Evolutionary conservation across 2,888 invertebrate genomes (phyloP).

Genomic region (Schizotus pectinicornis): DNA sequence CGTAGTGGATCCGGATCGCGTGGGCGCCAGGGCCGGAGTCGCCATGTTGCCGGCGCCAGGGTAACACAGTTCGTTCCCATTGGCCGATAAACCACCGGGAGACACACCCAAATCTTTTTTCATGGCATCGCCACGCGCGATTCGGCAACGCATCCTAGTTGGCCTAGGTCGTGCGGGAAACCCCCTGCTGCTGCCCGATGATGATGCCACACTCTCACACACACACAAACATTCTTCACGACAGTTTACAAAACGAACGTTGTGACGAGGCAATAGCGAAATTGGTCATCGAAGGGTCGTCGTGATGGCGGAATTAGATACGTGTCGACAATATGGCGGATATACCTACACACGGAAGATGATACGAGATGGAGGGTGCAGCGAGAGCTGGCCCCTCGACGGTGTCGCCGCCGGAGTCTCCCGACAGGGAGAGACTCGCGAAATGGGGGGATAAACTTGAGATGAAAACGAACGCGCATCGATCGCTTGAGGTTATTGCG

Average conservation of each 20-base stretch:
- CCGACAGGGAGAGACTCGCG: background rate
- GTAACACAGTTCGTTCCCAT: constrained; percentile 24
- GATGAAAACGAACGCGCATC: constrained; percentile 8
- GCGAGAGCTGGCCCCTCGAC: background rate
- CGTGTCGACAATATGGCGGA: background rate
- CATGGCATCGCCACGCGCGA: constrained; percentile 18
- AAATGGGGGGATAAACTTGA: constrained; percentile 1
- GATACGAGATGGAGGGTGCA: background rate
- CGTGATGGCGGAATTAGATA: background rate
- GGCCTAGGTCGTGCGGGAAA: constrained; percentile 24
- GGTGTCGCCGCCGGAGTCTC: background rate
- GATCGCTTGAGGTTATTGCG: constrained; percentile 9
- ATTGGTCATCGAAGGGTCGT: background rate
- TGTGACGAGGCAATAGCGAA: background rate
- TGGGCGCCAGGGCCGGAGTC: constrained; percentile 16
- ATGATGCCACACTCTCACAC: too few relatives aligned
- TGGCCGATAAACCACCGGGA: constrained; percentile 24
- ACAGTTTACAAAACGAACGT: background rate
- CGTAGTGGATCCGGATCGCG: constrained; percentile 4
- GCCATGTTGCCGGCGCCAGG: constrained; percentile 29
- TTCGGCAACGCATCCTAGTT: constrained; percentile 27
- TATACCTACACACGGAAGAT: background rate
- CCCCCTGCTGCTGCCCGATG: background rate
- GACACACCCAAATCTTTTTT: constrained; percentile 29
- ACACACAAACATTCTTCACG: background rate